phyloP scores from a whole-genome alignment of 2,113 vertebrate species.

The Recurvirostra avosetta region DNA sequence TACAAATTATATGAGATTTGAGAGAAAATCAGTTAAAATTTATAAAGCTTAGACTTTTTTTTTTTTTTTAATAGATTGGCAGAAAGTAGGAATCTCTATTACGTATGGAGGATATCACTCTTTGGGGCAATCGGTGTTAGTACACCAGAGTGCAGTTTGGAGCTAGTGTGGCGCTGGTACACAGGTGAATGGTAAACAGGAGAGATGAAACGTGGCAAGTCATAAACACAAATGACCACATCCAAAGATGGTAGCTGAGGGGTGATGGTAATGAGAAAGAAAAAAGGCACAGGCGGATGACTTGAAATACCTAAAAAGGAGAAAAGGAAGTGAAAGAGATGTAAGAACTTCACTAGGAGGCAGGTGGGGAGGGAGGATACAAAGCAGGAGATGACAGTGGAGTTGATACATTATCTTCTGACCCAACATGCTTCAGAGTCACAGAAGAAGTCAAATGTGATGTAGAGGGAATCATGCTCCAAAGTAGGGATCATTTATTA shows the following conservation, averaged over 20 bases:
- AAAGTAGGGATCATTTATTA: not conserved
- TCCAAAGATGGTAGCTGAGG: not conserved
- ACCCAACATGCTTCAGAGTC: not conserved
- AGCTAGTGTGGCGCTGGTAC: not conserved
- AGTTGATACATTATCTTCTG: not conserved
- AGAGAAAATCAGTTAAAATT: not conserved
- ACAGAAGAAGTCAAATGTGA: not conserved
- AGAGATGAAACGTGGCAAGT: not conserved
- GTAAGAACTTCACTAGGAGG: not conserved
- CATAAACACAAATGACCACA: not conserved
- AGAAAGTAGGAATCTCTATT: not conserved
- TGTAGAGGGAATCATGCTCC: not conserved
- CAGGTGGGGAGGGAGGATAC: not conserved
- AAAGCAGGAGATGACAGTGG: not conserved
- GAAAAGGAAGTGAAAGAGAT: not conserved
- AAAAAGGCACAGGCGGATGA: not conserved
- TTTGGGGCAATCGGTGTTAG: not conserved
- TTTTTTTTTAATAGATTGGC: not conserved
- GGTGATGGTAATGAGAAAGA: not conserved
- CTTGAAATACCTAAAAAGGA: not conserved
- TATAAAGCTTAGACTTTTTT: not conserved
- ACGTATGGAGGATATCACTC: not conserved
- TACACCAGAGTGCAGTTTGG: not conserved
- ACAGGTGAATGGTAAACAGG: accelerated
- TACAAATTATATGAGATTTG: not conserved